phyloP scores from a whole-genome alignment of 2,797 vertebrate species.

The Myiothlypis coronata region DNA sequence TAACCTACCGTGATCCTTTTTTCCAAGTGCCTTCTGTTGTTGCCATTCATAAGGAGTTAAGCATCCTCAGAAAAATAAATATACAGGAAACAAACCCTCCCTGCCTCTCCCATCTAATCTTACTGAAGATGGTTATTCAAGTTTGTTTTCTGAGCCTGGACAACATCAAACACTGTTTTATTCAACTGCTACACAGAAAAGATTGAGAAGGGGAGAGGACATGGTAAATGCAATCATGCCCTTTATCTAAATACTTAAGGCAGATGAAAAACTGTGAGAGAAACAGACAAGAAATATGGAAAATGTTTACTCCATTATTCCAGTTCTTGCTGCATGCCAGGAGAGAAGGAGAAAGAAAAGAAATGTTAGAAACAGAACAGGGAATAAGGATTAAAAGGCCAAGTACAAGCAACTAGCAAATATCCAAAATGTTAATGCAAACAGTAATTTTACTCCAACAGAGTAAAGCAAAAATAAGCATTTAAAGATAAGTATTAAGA shows the following conservation, averaged over 20 bases:
- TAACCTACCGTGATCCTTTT: background rate
- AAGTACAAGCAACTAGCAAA: background rate
- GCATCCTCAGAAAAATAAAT: background rate
- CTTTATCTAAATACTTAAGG: conserved; percentile 36
- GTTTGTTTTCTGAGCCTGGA: background rate
- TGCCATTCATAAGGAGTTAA: background rate
- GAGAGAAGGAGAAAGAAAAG: conserved; percentile 70
- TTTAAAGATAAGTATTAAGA: background rate
- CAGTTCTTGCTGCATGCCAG: conserved; percentile 87
- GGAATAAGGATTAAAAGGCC: background rate
- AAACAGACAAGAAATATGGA: conserved; percentile 62
- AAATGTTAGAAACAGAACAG: conserved; percentile 64
- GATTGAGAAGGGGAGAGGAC: background rate
- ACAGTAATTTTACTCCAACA: background rate
- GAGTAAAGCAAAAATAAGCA: background rate
- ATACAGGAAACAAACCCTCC: background rate
- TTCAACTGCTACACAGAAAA: background rate
- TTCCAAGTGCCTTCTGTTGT: background rate
- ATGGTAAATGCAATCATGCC: background rate
- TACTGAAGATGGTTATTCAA: background rate
- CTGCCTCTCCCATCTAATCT: background rate
- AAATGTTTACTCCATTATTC: conserved; percentile 79
- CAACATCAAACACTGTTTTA: background rate
- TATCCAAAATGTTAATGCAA: background rate
- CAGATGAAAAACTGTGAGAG: conserved; percentile 35